Evolutionary conservation across 2,888 invertebrate species (phyloP).

Genomic region (Horisme vitalbata): DNA sequence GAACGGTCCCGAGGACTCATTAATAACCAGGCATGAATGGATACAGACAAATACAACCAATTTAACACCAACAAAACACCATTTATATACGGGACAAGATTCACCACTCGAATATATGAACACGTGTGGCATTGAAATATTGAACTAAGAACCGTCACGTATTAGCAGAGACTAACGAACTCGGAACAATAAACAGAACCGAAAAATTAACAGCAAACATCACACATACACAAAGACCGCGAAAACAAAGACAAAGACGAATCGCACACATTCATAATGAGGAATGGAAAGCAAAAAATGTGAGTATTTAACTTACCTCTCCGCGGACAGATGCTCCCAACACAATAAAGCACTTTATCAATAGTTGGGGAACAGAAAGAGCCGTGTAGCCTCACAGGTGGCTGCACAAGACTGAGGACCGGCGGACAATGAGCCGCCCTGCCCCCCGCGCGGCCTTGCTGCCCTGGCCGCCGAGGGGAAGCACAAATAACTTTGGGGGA

Average conservation of each 20-base stretch:
- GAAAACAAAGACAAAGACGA: slow-evolving; percentile 30
- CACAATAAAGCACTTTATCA: slow-evolving; percentile 63
- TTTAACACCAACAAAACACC: slow-evolving; percentile 19
- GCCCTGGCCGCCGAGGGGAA: slow-evolving; percentile 54
- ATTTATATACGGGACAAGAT: slow-evolving; percentile 13
- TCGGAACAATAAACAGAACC: slow-evolving; percentile 36
- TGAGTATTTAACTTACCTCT: slow-evolving; percentile 46
- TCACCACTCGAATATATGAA: slow-evolving; percentile 19
- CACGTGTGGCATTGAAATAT: slow-evolving; percentile 31
- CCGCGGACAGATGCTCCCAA: slow-evolving; percentile 48
- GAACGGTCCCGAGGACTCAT: slow-evolving; percentile 26
- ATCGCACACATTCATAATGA: slow-evolving; percentile 35
- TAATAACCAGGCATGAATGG: slow-evolving; percentile 33
- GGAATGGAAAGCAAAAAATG: slow-evolving; percentile 37
- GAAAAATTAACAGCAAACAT: slow-evolving; percentile 37
- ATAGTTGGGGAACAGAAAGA: slow-evolving; percentile 51
- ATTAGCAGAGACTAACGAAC: slow-evolving; percentile 36
- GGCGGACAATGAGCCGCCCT: slow-evolving; percentile 42
- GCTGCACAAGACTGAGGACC: slow-evolving; percentile 64
- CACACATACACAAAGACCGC: slow-evolving; percentile 24
- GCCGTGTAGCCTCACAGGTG: slow-evolving; percentile 70
- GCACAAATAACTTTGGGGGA: slow-evolving; percentile 46
- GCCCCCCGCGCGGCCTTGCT: slow-evolving; percentile 43
- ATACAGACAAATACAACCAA: slow-evolving; percentile 23
- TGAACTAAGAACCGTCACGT: slow-evolving; percentile 32